A percentile compares a stretch with the other conserved stretches of the same genome.
Evolutionary conservation across 2,113 vertebrate species (phyloP).

Genomic region (Furnarius figulus): DNA sequence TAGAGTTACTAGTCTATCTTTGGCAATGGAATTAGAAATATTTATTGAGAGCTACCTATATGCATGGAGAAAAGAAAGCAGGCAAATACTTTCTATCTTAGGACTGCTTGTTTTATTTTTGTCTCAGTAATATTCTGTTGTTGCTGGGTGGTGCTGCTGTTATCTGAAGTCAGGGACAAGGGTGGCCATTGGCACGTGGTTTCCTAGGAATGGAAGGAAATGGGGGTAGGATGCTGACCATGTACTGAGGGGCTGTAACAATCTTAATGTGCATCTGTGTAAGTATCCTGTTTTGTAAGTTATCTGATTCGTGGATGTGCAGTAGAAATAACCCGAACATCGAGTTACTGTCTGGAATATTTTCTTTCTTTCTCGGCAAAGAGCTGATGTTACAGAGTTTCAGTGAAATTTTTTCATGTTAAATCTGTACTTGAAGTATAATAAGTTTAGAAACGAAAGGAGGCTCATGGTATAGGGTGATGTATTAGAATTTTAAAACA

Average conservation of each 20-base stretch:
- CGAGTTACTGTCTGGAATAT: neutral
- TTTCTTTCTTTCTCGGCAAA: neutral
- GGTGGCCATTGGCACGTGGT: conserved; percentile 8
- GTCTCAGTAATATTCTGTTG: conserved; percentile 32
- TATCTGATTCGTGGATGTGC: neutral
- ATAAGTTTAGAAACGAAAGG: neutral
- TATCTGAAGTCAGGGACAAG: conserved; percentile 17
- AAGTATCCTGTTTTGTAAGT: conserved; percentile 3
- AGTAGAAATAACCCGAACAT: neutral
- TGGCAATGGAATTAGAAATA: conserved; percentile 30
- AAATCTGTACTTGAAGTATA: neutral
- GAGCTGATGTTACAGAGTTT: neutral
- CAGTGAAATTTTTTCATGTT: neutral
- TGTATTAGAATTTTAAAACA: neutral
- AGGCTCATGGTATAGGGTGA: neutral
- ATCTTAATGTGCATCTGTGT: neutral
- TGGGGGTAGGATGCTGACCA: conserved; percentile 7
- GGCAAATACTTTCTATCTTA: conserved; percentile 7
- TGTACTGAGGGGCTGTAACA: neutral
- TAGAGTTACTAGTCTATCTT: conserved; percentile 39
- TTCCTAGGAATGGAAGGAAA: conserved; percentile 58
- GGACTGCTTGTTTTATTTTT: conserved; percentile 53
- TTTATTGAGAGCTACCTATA: conserved; percentile 1
- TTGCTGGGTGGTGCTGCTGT: conserved; percentile 46
- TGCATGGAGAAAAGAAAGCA: conserved; percentile 18